These are phyloP conservation scores for Steinernema khuongi DNA, from an alignment of 1,140 invertebrate genomes.

Conservation along the genomic window DNA sequence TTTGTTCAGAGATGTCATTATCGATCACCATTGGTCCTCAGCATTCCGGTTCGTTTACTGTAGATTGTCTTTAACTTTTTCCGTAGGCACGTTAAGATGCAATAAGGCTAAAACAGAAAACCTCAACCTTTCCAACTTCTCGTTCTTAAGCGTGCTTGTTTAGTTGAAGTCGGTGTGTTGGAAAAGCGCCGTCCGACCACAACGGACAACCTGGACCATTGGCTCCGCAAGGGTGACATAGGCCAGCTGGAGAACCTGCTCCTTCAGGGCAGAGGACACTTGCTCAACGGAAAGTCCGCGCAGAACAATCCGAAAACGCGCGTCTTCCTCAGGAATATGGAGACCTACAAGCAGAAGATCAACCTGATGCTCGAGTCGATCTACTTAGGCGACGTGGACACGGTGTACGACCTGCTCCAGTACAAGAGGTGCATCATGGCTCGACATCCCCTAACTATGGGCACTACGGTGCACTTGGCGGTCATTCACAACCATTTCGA, in stretches of 20 bases:
- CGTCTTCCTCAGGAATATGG: constrained; percentile 26
- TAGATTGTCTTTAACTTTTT: too few relatives aligned
- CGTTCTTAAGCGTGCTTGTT: neutral
- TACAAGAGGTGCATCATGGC: constrained; percentile 35
- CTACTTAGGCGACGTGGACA: constrained; percentile 28
- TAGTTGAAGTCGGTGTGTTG: neutral
- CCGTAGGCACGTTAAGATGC: too few relatives aligned
- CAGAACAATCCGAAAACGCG: constrained; percentile 22
- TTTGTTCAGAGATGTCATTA: too few relatives aligned
- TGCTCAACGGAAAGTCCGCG: constrained; percentile 30
- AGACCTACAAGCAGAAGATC: constrained; percentile 35
- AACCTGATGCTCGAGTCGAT: constrained; percentile 33
- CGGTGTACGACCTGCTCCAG: constrained; percentile 34
- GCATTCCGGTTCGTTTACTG: too few relatives aligned
- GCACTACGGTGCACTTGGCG: constrained; percentile 41
- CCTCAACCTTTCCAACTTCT: too few relatives aligned
- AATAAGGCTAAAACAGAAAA: too few relatives aligned
- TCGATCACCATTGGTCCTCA: too few relatives aligned
- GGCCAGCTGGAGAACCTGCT: constrained; percentile 30
- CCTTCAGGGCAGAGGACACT: constrained; percentile 33
- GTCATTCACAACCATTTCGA: constrained; percentile 38
- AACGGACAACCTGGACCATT: constrained; percentile 27
- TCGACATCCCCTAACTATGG: constrained; percentile 40
- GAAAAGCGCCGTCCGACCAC: neutral
- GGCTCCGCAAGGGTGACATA: constrained; percentile 36